Evolutionary conservation across 2,797 vertebrate genomes (phyloP).

Genomic region (Lagorchestes hirsutus): DNA sequence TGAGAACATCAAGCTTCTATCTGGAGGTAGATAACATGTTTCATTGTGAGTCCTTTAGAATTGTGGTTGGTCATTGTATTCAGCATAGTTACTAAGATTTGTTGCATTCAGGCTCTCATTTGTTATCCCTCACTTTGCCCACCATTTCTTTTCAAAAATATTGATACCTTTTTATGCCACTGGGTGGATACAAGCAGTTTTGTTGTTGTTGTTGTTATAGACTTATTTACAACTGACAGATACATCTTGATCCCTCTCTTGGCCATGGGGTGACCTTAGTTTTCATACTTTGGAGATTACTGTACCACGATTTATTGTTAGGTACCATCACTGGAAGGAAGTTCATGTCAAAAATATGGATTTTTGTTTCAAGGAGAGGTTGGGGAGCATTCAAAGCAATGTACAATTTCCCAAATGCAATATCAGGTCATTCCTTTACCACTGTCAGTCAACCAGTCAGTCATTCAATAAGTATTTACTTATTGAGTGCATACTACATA

Average conservation of each 20-base stretch:
- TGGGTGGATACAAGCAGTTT: not conserved
- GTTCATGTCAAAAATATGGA: not conserved
- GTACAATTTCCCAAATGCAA: not conserved
- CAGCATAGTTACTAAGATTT: not conserved
- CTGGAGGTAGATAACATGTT: not conserved
- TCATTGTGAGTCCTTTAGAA: not conserved
- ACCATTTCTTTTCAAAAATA: not conserved
- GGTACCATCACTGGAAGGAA: not conserved
- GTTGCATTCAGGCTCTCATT: not conserved
- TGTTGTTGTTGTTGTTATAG: not conserved
- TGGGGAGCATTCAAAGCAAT: not conserved
- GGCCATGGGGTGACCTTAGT: not conserved
- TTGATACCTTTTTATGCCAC: not conserved
- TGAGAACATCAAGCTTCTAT: not conserved
- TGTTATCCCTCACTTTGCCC: not conserved
- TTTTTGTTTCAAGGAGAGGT: not conserved
- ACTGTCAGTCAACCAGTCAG: not conserved
- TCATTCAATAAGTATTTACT: not conserved
- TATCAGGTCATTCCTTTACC: not conserved
- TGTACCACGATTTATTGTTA: not conserved
- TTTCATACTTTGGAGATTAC: not conserved
- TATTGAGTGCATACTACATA: not conserved
- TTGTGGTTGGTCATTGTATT: not conserved
- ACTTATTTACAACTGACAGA: not conserved
- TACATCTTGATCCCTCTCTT: not conserved